Evolutionary conservation across 2,113 vertebrate species (phyloP).

Genomic region (Salvelinus namaycush): DNA sequence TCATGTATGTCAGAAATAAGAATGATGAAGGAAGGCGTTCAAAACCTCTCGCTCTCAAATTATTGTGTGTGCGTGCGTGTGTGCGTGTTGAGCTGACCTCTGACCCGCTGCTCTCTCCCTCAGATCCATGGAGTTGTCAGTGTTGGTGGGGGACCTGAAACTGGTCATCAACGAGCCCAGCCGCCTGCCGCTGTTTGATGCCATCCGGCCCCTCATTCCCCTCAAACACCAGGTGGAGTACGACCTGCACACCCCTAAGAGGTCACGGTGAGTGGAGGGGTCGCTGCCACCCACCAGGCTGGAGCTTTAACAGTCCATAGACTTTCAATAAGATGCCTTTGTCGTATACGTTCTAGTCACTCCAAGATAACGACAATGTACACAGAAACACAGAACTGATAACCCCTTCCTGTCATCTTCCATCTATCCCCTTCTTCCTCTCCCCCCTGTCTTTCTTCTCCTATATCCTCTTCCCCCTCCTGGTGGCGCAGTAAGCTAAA

Average conservation of each 20-base stretch:
- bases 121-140: slow-evolving; percentile 93
- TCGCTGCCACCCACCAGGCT: background rate
- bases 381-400: too few relatives aligned
- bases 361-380: too few relatives aligned
- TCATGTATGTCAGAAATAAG: too few relatives aligned
- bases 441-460: too few relatives aligned
- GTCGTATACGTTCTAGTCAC: too few relatives aligned
- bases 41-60: too few relatives aligned
- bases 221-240: slow-evolving; percentile 98
- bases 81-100: too few relatives aligned
- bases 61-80: background rate
- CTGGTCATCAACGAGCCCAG: slow-evolving; percentile 93
- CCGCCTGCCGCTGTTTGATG: slow-evolving; percentile 90
- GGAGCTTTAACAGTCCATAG: slow-evolving; percentile 42
- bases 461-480: background rate
- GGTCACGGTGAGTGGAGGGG: slow-evolving; percentile 80
- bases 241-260: slow-evolving; percentile 90
- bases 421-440: background rate
- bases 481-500: slow-evolving; percentile 84
- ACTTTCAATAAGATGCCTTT: too few relatives aligned
- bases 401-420: background rate
- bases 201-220: slow-evolving; percentile 93
- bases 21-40: too few relatives aligned
- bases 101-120: background rate
- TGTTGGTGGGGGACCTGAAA: slow-evolving; percentile 94